Evolutionary conservation across 1,140 invertebrate genomes (phyloP).

Genomic region (Pachypeltis micranthus): DNA sequence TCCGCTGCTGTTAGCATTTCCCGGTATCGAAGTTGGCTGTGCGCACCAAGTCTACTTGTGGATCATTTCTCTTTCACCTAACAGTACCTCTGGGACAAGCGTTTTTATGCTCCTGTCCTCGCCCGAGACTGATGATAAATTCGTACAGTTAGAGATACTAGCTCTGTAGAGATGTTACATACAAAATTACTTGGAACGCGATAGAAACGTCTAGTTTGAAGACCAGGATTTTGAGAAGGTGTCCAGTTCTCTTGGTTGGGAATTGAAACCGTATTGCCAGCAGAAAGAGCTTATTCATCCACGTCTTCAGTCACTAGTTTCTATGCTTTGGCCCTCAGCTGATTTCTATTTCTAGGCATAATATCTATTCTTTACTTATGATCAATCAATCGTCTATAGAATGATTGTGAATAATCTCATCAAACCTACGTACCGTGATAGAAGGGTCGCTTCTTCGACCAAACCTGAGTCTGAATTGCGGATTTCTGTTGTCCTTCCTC

Average conservation of each 20-base stretch:
- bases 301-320: not conserved
- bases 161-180: too few relatives aligned
- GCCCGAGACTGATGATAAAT: not conserved
- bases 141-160: not conserved
- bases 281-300: too few relatives aligned
- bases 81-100: too few relatives aligned
- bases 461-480: conserved; percentile 5
- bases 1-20: too few relatives aligned
- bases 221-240: not conserved
- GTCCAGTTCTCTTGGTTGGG: not conserved
- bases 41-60: too few relatives aligned
- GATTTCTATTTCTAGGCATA: too few relatives aligned
- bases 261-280: not conserved
- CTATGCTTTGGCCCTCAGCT: not conserved
- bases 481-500: not conserved
- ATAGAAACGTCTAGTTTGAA: not conserved
- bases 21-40: too few relatives aligned
- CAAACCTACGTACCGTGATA: not conserved
- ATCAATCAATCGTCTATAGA: not conserved
- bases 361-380: not conserved
- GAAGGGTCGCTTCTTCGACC: not conserved
- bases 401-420: not conserved
- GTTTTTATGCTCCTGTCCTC: too few relatives aligned
- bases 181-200: not conserved
- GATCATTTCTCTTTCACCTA: too few relatives aligned